Conservation (phyloP, 2,797 vertebrate genomes). For the Periparus ater region DNA sequence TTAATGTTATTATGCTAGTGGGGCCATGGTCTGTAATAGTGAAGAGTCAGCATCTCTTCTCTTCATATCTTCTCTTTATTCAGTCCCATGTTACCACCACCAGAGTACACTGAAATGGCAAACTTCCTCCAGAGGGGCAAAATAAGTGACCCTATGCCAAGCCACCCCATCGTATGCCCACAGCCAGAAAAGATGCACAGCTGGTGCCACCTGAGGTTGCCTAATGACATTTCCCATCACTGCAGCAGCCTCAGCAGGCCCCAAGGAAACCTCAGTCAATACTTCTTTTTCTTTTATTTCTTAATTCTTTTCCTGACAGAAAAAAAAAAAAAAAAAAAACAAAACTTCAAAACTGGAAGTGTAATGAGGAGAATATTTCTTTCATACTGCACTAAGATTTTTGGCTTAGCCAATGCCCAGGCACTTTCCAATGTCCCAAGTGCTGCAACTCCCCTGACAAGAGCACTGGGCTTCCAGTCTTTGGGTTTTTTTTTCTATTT, state of each 20-base stretch:
- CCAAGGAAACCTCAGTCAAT: background rate
- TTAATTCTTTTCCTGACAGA: background rate
- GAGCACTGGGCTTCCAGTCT: background rate
- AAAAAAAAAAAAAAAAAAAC: fast-evolving
- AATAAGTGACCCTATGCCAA: background rate
- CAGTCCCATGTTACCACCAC: background rate
- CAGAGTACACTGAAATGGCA: background rate
- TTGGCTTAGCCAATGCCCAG: background rate
- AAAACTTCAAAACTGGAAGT: background rate
- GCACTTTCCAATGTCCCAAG: background rate
- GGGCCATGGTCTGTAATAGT: background rate
- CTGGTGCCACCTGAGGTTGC: background rate
- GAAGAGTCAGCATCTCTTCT: background rate
- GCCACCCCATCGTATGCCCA: background rate
- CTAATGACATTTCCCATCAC: background rate
- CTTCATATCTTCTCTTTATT: background rate
- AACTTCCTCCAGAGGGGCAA: background rate
- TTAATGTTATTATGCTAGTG: background rate
- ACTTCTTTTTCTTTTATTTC: background rate
- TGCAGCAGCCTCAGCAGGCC: background rate
- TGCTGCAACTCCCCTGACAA: background rate
- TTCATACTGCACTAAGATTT: background rate
- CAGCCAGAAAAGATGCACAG: background rate
- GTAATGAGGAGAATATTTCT: background rate
- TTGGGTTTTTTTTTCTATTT: too few species aligned